phyloP scores from a whole-genome alignment of 2,797 vertebrate genomes.

The Spinus olivaceus region DNA sequence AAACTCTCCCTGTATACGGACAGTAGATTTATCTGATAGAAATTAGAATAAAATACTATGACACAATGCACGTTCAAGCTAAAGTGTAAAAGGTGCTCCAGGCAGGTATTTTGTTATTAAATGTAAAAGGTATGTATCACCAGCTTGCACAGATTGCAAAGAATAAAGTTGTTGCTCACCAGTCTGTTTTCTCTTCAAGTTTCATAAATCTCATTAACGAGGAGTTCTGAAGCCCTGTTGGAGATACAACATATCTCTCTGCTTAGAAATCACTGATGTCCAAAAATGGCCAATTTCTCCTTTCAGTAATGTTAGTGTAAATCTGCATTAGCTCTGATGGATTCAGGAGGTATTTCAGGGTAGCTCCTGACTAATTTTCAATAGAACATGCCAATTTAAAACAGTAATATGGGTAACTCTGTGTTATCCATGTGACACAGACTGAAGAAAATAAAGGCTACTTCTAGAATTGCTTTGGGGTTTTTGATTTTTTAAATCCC shows the following conservation, averaged over 20 bases:
- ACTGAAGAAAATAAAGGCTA: background rate
- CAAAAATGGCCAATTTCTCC: background rate
- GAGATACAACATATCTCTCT: background rate
- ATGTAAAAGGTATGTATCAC: background rate
- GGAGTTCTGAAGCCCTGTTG: background rate
- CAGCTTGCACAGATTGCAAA: background rate
- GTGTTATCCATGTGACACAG: background rate
- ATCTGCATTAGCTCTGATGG: background rate
- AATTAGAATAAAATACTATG: background rate
- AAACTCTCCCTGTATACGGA: conserved; percentile 9
- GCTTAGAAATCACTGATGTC: background rate
- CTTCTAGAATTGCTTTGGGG: background rate
- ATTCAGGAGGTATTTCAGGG: background rate
- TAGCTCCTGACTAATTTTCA: background rate
- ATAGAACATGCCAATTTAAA: background rate
- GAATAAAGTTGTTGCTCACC: background rate
- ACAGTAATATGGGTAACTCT: background rate
- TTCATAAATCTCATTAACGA: background rate
- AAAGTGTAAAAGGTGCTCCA: background rate
- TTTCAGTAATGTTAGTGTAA: background rate
- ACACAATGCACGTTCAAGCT: background rate
- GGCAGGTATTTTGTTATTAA: background rate
- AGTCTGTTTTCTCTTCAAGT: background rate
- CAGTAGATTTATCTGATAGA: conserved; percentile 3
- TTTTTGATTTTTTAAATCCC: background rate